phyloP scores from a whole-genome alignment of 2,113 vertebrate species.

The Eulemur rufifrons region DNA sequence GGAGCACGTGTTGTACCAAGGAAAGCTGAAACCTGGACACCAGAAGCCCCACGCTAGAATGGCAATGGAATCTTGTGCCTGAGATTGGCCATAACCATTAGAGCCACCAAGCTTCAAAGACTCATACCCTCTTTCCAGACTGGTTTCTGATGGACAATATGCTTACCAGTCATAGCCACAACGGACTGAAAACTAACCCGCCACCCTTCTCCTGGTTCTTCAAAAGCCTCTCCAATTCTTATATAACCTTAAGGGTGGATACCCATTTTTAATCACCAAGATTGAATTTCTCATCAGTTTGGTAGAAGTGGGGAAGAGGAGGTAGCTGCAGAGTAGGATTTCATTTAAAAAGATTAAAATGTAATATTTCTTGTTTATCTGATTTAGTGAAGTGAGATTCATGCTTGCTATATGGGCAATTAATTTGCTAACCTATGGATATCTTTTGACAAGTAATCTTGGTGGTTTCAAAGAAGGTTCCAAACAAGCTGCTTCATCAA shows the following conservation, averaged over 20 bases:
- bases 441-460: conserved; percentile 8
- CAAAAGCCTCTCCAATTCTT: not conserved
- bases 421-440: not conserved
- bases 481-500: not conserved
- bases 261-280: not conserved
- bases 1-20: not conserved
- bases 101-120: not conserved
- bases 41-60: not conserved
- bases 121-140: not conserved
- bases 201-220: not conserved
- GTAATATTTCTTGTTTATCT: not conserved
- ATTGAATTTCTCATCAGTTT: not conserved
- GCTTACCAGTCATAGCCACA: not conserved
- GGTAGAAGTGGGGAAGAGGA: not conserved
- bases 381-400: not conserved
- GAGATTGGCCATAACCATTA: not conserved
- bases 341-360: conserved; percentile 39
- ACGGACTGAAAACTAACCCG: not conserved
- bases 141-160: not conserved
- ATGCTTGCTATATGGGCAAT: not conserved
- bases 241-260: not conserved
- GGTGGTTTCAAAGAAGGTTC: conserved; percentile 22
- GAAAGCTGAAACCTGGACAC: not conserved
- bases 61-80: not conserved
- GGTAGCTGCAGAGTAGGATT: not conserved